phyloP scores from a whole-genome alignment of 1,140 invertebrate species.

The Polyergus mexicanus region DNA sequence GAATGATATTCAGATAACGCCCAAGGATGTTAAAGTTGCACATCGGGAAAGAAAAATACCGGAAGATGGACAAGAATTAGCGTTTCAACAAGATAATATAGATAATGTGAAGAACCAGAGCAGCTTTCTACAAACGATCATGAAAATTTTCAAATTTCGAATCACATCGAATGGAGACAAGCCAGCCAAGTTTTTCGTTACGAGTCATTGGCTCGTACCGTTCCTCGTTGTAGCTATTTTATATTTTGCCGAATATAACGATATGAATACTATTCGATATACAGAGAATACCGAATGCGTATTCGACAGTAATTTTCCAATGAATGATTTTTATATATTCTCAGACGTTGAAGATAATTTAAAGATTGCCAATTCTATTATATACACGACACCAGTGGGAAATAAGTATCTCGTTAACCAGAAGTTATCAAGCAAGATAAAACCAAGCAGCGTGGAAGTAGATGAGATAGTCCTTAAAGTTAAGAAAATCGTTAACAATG shows the following conservation, averaged over 20 bases:
- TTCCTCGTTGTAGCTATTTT: conserved; percentile 65
- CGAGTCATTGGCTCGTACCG: conserved; percentile 72
- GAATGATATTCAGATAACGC: neutral
- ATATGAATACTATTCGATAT: conserved; percentile 11
- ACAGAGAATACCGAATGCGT: conserved; percentile 59
- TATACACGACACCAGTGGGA: neutral
- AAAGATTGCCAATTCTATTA: neutral
- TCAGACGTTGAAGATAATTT: neutral
- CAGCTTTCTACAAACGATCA: neutral
- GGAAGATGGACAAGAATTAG: neutral
- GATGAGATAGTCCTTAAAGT: conserved; percentile 70
- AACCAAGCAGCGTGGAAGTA: conserved; percentile 45
- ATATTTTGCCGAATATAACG: conserved; percentile 55
- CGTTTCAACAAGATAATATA: neutral
- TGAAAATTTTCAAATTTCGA: neutral
- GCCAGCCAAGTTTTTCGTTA: conserved; percentile 42
- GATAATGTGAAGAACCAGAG: neutral
- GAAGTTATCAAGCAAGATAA: conserved; percentile 1
- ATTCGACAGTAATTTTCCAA: conserved; percentile 63
- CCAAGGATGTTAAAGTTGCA: neutral
- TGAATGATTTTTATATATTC: conserved; percentile 56
- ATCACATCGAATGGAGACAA: neutral
- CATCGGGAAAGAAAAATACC: neutral
- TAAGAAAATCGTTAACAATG: conserved; percentile 59
- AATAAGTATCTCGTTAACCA: conserved; percentile 19